Percentiles rank a stretch among this genome's conserved stretches.
phyloP scores from a whole-genome alignment of 2,113 vertebrate species.

The Xiphophorus hellerii region DNA sequence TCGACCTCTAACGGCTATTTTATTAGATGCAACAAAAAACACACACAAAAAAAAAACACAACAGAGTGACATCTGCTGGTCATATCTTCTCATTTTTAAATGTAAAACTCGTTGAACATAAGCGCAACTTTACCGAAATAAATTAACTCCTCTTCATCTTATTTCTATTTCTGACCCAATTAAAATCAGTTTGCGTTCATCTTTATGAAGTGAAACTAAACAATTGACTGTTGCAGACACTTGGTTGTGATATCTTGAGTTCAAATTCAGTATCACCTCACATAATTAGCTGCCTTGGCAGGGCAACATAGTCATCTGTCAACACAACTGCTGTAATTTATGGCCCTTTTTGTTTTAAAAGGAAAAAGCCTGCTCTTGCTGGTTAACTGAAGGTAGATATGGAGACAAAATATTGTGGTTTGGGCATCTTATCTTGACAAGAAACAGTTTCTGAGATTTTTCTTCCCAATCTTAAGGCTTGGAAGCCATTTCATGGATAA shows the following conservation, averaged over 20 bases:
- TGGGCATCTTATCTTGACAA: constrained; percentile 30
- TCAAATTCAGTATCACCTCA: too few species aligned
- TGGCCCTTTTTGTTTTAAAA: constrained; percentile 3
- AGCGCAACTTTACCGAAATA: background rate
- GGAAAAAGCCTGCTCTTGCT: background rate
- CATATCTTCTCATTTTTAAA: background rate
- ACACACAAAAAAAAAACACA: too few species aligned
- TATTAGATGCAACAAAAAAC: constrained; percentile 2
- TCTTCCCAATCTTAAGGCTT: constrained; percentile 16
- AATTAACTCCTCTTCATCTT: background rate
- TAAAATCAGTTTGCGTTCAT: background rate
- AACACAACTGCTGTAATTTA: background rate
- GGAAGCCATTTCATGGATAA: constrained; percentile 39
- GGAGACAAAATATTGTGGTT: constrained; percentile 7
- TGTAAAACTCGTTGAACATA: background rate
- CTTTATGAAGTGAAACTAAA: too few species aligned
- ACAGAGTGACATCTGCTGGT: constrained; percentile 50
- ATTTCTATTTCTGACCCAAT: background rate
- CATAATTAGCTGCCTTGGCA: constrained; percentile 3
- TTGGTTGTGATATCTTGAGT: too few species aligned
- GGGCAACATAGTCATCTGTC: background rate
- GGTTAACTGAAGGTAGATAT: constrained; percentile 12
- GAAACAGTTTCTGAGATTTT: constrained; percentile 39
- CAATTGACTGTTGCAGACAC: too few species aligned
- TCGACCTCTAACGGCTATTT: background rate